These are phyloP conservation scores for Platorchestia sp. DNA, from an alignment of 1,140 invertebrate genomes.

Conservation along the genomic window DNA sequence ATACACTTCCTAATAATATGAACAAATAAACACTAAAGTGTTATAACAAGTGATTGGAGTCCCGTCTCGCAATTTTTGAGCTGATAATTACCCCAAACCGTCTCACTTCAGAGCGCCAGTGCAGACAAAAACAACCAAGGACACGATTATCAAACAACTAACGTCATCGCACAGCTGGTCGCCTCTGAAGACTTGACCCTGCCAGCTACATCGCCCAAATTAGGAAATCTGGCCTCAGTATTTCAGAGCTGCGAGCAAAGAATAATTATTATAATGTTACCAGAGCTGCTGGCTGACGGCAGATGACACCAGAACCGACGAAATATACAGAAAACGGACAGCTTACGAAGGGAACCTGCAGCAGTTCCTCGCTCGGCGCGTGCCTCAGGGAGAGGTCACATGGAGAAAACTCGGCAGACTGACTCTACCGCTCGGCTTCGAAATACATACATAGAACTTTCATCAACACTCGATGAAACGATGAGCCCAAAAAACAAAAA, in stretches of 20 bases:
- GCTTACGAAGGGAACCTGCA: background rate
- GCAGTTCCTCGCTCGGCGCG: background rate
- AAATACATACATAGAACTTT: background rate
- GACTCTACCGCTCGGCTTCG: background rate
- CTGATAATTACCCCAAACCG: background rate
- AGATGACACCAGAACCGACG: background rate
- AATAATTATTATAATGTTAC: background rate
- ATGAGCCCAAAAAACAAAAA: too few relatives aligned
- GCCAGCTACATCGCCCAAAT: too few relatives aligned
- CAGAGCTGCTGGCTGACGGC: background rate
- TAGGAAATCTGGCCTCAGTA: too few relatives aligned
- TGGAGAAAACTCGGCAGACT: background rate
- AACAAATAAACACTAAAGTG: background rate
- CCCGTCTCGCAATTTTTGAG: background rate
- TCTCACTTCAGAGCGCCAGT: background rate
- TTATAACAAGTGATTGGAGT: background rate
- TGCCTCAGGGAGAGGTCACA: background rate
- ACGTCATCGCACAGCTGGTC: too few relatives aligned
- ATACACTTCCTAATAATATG: background rate
- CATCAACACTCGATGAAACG: background rate
- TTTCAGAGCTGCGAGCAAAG: background rate
- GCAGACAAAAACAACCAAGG: background rate
- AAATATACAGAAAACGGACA: background rate
- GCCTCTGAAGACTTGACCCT: too few relatives aligned
- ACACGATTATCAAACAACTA: too few relatives aligned